These are phyloP conservation scores for Hyposmocoma kahamanoa DNA, from an alignment of 1,140 invertebrate species.

Conservation along the genomic window DNA sequence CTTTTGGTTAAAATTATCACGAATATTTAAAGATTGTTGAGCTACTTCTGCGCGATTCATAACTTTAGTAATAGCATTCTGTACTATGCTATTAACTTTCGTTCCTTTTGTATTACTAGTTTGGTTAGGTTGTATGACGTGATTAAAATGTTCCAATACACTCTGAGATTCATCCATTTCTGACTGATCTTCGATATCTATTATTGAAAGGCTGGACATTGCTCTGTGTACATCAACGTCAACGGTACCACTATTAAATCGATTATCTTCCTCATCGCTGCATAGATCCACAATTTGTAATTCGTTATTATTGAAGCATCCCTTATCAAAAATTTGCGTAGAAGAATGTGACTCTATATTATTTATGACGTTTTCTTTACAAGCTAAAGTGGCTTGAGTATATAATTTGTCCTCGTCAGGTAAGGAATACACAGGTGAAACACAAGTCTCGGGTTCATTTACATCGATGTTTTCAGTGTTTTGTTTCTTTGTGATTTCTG, in stretches of 20 bases:
- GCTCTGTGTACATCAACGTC: constrained; percentile 2
- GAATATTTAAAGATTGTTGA: no score
- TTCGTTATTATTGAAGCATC: not conserved
- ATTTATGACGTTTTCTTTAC: not conserved
- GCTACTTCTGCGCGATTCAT: no score
- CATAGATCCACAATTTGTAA: not conserved
- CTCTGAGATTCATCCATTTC: constrained; percentile 14
- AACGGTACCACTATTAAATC: not conserved
- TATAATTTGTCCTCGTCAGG: constrained; percentile 18
- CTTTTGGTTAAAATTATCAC: no score
- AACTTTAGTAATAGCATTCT: not conserved
- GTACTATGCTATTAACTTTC: not conserved
- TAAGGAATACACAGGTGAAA: constrained; percentile 21
- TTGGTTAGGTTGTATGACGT: no score
- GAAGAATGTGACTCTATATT: no score
- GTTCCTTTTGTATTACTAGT: not conserved
- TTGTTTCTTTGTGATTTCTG: not conserved
- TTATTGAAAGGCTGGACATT: constrained; percentile 5
- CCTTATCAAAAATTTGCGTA: no score
- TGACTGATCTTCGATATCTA: not conserved
- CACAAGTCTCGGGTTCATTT: not conserved
- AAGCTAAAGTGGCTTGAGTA: not conserved
- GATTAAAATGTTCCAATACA: constrained; percentile 6
- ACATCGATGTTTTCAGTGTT: not conserved
- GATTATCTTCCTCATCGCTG: not conserved